These are phyloP conservation scores for Tetheella fluctuosa DNA, from an alignment of 2,888 invertebrate species.

Conservation along the genomic window DNA sequence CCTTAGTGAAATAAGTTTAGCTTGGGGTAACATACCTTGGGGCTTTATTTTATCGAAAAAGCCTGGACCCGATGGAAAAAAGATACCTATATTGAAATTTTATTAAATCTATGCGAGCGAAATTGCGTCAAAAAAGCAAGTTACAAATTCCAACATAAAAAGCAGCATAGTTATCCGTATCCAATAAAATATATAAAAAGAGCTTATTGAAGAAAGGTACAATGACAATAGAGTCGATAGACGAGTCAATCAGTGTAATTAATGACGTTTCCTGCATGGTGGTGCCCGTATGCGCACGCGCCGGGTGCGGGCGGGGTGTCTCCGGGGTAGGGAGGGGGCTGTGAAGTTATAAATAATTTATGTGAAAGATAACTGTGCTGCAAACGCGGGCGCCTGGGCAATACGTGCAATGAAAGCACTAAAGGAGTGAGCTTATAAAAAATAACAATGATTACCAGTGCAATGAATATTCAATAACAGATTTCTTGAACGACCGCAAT, in stretches of 20 bases:
- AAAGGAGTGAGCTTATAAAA: conserved; percentile 26
- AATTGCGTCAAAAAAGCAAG: too few species aligned
- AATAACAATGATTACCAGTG: conserved; percentile 30
- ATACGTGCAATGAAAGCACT: conserved; percentile 39
- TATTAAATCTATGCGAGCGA: too few species aligned
- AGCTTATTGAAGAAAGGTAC: conserved; percentile 29
- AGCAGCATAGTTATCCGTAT: background rate
- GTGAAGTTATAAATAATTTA: conserved; percentile 62
- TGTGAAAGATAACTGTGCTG: conserved; percentile 63
- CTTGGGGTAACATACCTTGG: too few species aligned
- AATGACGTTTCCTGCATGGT: conserved; percentile 63
- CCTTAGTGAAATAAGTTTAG: too few species aligned
- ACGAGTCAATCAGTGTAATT: conserved; percentile 68
- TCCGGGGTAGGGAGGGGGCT: conserved; percentile 32
- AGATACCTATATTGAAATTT: background rate
- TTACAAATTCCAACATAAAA: background rate
- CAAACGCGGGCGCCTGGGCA: conserved; percentile 51
- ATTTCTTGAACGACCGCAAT: background rate
- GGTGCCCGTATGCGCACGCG: conserved; percentile 59
- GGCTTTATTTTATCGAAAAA: too few species aligned
- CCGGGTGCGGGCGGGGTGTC: conserved; percentile 26
- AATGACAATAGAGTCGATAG: conserved; percentile 62
- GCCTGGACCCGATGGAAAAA: too few species aligned
- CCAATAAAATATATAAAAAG: background rate
- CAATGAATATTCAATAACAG: conserved; percentile 53